Evolutionary conservation across 2,797 vertebrate genomes (phyloP), one percentile per base, ranked within the genome.

Genomic region (Poeciliopsis infans): DNA sequence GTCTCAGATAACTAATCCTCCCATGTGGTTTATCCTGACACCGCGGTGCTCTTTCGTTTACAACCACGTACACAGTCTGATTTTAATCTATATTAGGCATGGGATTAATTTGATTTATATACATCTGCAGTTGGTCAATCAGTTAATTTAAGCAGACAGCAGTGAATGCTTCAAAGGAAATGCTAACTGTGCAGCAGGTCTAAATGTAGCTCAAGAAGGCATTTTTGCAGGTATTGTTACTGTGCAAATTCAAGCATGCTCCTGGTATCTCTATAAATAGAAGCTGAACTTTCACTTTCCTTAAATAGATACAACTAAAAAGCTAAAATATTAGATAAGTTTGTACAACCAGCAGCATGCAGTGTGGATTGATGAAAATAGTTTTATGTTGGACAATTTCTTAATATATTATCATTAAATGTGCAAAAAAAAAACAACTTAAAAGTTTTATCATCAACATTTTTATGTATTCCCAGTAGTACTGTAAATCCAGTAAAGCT

Each of bases 131-230:
- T 82, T 80, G 53, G 74, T 82, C 83, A 79, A 18, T 77, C 53
- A 79, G 75, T 89, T 90, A 66, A 90, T 89, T 89, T 92, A 84
- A 90, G 78, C 71, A 72, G 45, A 61, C 18, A 49, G 39, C 72
- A 45, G 16, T 45, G 76, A 36, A 59, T 53, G 51, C 69, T 73
- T 31, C n/a, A 31, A 16, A 18, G 11, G 8, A 70, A 70, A 43
- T 33, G 51, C 36, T 70, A 51, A 25, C 3, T 49, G n/a, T 61
- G 68, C 71, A 41, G 20, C 64, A 59, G 28, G 41, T 74, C 41
- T 59, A 55, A 59, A 12, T 77, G 33, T n/a, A 43, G 68, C 31
- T n/a, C n/a, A 55, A 25, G 13, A 43, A 36, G 45, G 8, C 45
- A 45, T 69, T 71, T 74, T 59, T 28, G 10, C 36, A 72, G 36